These are phyloP conservation scores for Wiebesia pumilae DNA, from an alignment of 1,140 invertebrate genomes.

Conservation along the genomic window DNA sequence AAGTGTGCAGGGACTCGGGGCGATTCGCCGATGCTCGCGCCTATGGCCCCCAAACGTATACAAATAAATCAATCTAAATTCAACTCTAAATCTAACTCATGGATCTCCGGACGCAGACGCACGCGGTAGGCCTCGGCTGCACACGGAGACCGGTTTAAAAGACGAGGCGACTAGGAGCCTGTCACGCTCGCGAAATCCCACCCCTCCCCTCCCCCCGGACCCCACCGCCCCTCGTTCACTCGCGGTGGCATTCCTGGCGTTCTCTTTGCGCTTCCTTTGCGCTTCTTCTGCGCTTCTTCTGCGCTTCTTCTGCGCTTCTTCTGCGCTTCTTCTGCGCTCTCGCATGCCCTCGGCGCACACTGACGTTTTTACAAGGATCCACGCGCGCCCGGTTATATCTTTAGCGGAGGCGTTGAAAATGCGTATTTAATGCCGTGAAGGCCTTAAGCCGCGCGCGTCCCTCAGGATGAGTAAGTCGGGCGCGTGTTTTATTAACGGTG, in stretches of 20 bases:
- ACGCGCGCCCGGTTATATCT: background rate
- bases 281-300: too few relatives aligned
- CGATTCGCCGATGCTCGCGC: background rate
- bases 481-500: background rate
- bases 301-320: too few relatives aligned
- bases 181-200: background rate
- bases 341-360: background rate
- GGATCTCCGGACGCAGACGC: slow-evolving; percentile 2
- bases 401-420: slow-evolving; percentile 36
- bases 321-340: background rate
- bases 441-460: background rate
- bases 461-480: background rate
- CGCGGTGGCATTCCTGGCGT: too few relatives aligned
- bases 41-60: background rate
- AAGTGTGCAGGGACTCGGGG: too few relatives aligned
- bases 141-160: background rate
- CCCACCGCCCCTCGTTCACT: background rate
- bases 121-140: too few relatives aligned
- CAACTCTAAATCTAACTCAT: slow-evolving; percentile 33
- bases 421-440: slow-evolving; percentile 21
- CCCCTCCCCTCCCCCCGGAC: too few relatives aligned
- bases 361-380: slow-evolving; percentile 38
- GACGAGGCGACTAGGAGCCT: background rate
- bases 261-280: too few relatives aligned
- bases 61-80: slow-evolving; percentile 39